Percentiles rank a stretch among this genome's conserved stretches.
Evolutionary conservation across 2,888 invertebrate species (phyloP).

Genomic region (Gisinianus flammeolus): DNA sequence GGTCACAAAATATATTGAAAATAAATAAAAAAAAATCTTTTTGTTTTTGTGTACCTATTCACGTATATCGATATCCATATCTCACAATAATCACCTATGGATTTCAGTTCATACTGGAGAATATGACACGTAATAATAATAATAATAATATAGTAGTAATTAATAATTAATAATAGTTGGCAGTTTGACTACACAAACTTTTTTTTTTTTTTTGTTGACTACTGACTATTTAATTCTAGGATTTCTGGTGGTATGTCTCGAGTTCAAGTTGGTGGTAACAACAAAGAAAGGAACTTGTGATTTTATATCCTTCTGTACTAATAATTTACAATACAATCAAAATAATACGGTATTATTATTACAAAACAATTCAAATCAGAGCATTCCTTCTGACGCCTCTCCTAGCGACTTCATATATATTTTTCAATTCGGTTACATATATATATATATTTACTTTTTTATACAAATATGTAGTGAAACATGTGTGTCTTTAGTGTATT

Average conservation of each 20-base stretch:
- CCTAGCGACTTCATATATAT: neutral
- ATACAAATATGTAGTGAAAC: neutral
- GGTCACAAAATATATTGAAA: constrained; percentile 3
- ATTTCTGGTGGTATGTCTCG: constrained; percentile 7
- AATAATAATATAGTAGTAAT: neutral
- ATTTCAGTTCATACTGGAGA: neutral
- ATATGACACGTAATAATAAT: neutral
- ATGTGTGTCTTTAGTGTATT: neutral
- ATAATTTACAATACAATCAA: neutral
- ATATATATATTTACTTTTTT: neutral
- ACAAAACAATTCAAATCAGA: neutral
- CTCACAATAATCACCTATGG: neutral
- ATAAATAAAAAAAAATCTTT: neutral
- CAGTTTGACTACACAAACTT: neutral
- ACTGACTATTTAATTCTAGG: constrained; percentile 3
- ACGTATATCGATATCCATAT: neutral
- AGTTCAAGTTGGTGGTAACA: constrained; percentile 7
- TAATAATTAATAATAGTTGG: too few species aligned
- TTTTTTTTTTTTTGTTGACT: too few species aligned
- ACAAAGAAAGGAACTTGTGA: neutral
- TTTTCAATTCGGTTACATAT: too few species aligned
- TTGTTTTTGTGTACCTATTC: neutral
- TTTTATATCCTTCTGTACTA: neutral
- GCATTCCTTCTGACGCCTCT: neutral
- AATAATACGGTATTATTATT: neutral